Evolutionary conservation across 2,888 invertebrate genomes (phyloP).

Genomic region (Plebejus argus): DNA sequence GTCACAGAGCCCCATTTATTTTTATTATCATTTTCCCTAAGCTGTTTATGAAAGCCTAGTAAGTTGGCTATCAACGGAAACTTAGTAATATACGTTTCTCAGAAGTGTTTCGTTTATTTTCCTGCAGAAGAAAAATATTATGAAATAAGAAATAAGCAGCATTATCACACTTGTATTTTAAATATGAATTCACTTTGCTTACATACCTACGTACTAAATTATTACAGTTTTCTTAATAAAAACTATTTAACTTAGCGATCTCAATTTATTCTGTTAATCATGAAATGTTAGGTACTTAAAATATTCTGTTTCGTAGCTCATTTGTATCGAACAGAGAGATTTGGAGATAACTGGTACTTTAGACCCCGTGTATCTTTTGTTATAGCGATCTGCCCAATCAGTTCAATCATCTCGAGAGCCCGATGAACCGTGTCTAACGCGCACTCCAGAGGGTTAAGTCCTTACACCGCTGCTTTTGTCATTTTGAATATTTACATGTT

Average conservation of each 20-base stretch:
- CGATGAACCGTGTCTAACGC: constrained; percentile 75
- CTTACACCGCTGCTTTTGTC: constrained; percentile 71
- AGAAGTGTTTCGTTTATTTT: not conserved
- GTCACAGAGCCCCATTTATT: constrained; percentile 28
- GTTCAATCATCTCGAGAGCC: constrained; percentile 74
- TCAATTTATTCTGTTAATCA: too few relatives aligned
- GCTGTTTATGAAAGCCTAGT: constrained; percentile 23
- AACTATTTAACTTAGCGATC: too few relatives aligned
- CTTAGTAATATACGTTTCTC: constrained; percentile 15
- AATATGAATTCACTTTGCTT: not conserved
- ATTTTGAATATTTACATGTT: constrained; percentile 54
- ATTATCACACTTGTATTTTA: not conserved
- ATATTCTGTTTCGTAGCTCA: not conserved
- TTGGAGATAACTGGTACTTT: constrained; percentile 6
- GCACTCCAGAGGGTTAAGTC: constrained; percentile 70
- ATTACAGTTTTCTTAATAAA: too few relatives aligned
- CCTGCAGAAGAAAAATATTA: not conserved
- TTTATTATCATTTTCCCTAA: constrained; percentile 30
- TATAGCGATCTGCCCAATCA: constrained; percentile 75
- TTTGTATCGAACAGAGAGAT: constrained; percentile 1
- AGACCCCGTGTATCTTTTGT: constrained; percentile 62
- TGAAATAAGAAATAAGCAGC: not conserved
- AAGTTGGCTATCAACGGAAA: constrained; percentile 22
- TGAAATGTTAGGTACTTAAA: too few relatives aligned
- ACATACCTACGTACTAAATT: too few relatives aligned